phyloP scores from a whole-genome alignment of 2,113 vertebrate species.

The Formicarius rufipectus region DNA sequence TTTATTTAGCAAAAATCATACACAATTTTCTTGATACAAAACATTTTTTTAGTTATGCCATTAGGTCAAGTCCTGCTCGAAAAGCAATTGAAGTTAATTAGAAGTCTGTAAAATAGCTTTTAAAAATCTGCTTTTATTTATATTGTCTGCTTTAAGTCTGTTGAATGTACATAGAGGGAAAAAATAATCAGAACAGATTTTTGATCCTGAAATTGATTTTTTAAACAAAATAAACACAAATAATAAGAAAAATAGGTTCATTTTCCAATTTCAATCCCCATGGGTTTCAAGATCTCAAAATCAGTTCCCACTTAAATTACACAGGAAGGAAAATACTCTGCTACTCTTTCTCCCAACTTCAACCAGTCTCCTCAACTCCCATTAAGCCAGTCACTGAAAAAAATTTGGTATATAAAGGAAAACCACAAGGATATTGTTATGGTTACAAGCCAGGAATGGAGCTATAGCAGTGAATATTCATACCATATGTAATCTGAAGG shows the following conservation, averaged over 20 bases:
- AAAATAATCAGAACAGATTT: background rate
- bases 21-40: background rate
- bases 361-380: background rate
- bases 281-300: background rate
- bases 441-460: background rate
- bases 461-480: background rate
- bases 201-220: background rate
- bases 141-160: background rate
- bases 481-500: background rate
- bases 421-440: background rate
- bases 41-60: background rate
- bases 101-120: background rate
- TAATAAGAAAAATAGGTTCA: background rate
- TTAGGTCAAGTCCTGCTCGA: background rate
- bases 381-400: background rate
- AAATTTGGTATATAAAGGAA: background rate
- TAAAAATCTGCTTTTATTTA: background rate
- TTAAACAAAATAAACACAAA: background rate
- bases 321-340: background rate
- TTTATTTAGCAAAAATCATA: background rate
- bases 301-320: background rate
- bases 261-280: background rate
- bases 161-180: background rate
- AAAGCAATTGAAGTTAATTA: background rate
- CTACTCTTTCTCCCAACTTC: background rate